Percentiles rank a stretch among this genome's conserved stretches.
These are phyloP conservation scores for Bostrychus sinensis DNA, from an alignment of 2,113 vertebrate species.

Conservation along the genomic window DNA sequence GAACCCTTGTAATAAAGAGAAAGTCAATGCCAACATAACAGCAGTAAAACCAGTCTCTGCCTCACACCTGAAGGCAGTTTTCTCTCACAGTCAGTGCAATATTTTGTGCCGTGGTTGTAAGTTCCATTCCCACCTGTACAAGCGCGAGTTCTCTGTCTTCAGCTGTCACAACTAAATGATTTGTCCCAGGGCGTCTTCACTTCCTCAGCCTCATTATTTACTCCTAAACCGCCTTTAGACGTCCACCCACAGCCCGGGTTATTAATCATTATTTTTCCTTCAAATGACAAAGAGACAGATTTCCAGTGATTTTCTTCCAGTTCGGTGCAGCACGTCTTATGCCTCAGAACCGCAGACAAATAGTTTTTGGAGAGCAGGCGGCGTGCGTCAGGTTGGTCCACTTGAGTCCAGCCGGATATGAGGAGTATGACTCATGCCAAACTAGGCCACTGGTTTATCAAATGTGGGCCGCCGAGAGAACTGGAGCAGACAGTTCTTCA, in stretches of 20 bases:
- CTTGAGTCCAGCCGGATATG: background rate
- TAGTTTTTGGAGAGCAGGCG: background rate
- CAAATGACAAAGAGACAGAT: slow-evolving; percentile 8
- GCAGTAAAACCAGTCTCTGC: no score
- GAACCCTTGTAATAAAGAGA: no score
- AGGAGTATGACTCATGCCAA: slow-evolving; percentile 2
- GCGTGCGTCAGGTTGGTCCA: slow-evolving; percentile 7
- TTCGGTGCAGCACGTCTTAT: background rate
- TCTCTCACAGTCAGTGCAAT: background rate
- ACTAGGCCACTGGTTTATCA: slow-evolving; percentile 18
- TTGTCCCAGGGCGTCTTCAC: slow-evolving; percentile 16
- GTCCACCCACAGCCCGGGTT: slow-evolving; percentile 27
- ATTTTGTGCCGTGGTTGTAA: background rate
- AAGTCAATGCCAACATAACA: no score
- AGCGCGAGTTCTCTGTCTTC: background rate
- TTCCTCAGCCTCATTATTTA: slow-evolving; percentile 46
- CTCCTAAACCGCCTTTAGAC: slow-evolving; percentile 10
- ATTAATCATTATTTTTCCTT: slow-evolving; percentile 37
- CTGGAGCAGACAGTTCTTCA: background rate
- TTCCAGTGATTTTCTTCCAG: slow-evolving; percentile 1
- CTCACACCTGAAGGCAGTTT: background rate
- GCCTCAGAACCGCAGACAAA: slow-evolving; percentile 9
- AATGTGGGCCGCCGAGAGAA: background rate
- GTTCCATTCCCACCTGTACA: background rate
- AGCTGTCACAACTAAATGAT: slow-evolving; percentile 26